Percentiles rank a stretch among this genome's conserved stretches.
phyloP scores from a whole-genome alignment of 2,797 vertebrate species.

The Salmo trutta region DNA sequence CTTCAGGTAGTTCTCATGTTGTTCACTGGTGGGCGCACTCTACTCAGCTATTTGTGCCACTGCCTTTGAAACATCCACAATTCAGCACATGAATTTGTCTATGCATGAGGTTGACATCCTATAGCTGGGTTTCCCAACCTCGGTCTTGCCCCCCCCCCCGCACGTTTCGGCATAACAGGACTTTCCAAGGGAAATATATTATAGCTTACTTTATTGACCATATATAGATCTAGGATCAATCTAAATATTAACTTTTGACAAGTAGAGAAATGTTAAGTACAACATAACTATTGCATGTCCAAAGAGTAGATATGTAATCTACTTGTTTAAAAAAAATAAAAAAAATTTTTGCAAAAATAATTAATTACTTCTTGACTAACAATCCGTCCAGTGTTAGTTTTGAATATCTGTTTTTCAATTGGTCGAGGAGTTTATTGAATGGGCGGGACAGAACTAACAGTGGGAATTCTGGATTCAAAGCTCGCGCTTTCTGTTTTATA shows the following conservation, averaged over 20 bases:
- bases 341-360: neutral
- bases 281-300: too few relatives aligned
- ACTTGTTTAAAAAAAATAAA: neutral
- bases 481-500: slow-evolving; percentile 12
- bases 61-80: neutral
- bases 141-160: too few relatives aligned
- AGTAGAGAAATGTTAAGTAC: too few relatives aligned
- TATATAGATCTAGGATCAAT: too few relatives aligned
- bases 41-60: neutral
- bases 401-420: slow-evolving; percentile 24
- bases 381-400: slow-evolving; percentile 51
- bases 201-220: too few relatives aligned
- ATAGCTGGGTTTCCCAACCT: neutral
- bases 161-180: neutral
- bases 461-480: slow-evolving; percentile 70
- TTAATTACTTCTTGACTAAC: neutral
- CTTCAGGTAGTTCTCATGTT: neutral
- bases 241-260: too few relatives aligned
- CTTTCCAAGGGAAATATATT: too few relatives aligned
- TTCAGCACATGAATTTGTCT: neutral
- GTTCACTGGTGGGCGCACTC: neutral
- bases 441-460: slow-evolving; percentile 61
- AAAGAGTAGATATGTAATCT: too few relatives aligned
- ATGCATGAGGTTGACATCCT: neutral
- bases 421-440: slow-evolving; percentile 23